Percentiles rank a stretch among this genome's conserved stretches.
These are phyloP conservation scores for Pentalonia nigronervosa DNA, from an alignment of 1,140 invertebrate genomes.

Conservation along the genomic window DNA sequence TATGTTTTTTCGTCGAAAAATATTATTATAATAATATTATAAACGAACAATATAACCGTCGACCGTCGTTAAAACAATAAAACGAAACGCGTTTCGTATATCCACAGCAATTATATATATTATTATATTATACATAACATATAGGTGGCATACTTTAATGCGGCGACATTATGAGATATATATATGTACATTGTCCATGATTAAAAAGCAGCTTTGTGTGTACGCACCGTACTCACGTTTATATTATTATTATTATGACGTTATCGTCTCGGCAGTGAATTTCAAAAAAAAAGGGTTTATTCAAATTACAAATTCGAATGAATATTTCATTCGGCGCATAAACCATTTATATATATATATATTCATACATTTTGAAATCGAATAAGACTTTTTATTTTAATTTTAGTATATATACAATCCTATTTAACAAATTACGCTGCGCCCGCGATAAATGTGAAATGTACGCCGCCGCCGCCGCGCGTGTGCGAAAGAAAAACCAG, in stretches of 20 bases:
- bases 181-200: background rate
- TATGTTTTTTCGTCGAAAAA: background rate
- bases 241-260: background rate
- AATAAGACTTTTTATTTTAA: background rate
- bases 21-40: background rate
- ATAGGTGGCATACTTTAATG: no score
- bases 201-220: background rate
- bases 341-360: background rate
- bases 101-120: background rate
- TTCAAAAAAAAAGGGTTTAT: background rate
- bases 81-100: background rate
- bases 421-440: background rate
- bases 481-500: background rate
- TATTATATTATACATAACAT: background rate
- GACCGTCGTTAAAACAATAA: background rate
- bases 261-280: background rate
- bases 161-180: background rate
- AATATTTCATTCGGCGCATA: background rate
- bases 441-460: background rate
- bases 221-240: background rate
- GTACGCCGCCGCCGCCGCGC: background rate
- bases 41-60: no score
- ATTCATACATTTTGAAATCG: no score
- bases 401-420: background rate
- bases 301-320: background rate